Base-by-base conservation (phyloP, 1,140 invertebrate species). In the Caenorhabditis brenneri region DNA sequence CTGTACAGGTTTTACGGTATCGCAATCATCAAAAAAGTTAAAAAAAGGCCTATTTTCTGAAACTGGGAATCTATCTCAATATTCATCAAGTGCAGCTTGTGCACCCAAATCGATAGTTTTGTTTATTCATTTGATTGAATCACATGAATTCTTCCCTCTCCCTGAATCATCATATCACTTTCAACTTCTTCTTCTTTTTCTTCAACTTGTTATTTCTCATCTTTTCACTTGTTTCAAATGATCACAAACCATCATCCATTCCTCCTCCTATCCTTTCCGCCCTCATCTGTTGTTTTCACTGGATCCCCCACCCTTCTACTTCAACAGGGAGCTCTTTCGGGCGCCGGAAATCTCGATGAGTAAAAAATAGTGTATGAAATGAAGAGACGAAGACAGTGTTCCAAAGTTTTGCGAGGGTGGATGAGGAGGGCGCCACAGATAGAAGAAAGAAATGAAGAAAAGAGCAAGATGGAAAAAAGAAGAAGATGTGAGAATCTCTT, bases 361-460 rank as follows among this genome's bases (percentile, higher is more conserved):
- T 42, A 74, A 31, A 7, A 39, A 24, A 74, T 27, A 74, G 6
- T 46, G 0, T 27, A 0, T 6, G 36, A 27, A 74, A 22, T 22
- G 9, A 15, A 42, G 36, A 74, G 36, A 42, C 19, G 10, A n/a
- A 74, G 65, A 74, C 15, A 42, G 36, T 74, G 65, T 74, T 74
- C 65, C 36, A 74, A 39, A 42, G n/a, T 15, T 74, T 74, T 74
- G 65, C 65, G 65, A 74, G 65, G 65, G 65, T 36, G 65, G 65
- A 74, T 74, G 65, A 39, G 65, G 36, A n/a, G n/a, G 36, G 33
- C n/a, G 65, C 15, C 31, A 33, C 36, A 46, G 65, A 46, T 42
- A 42, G n/a, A 39, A n/a, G 12, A 74, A 31, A 22, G 24, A 24
- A 29, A 55, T 29, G 53, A 51, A 51, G n/a, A 51, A 19, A 19